Evolutionary conservation across 2,888 invertebrate species (phyloP).

Genomic region (Ennomos fuscantarius): DNA sequence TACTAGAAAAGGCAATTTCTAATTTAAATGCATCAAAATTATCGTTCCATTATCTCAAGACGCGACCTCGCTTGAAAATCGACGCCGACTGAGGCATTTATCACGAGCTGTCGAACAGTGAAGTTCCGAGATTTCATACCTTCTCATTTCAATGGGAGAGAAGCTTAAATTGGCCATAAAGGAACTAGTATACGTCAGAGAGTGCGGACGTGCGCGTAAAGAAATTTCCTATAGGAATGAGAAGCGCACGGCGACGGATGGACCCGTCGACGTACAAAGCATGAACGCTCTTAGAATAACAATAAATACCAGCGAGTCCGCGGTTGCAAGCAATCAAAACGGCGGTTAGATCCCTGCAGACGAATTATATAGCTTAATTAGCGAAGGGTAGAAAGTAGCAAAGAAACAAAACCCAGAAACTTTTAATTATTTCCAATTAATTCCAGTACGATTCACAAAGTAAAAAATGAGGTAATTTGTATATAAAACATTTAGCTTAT

Average conservation of each 20-base stretch:
- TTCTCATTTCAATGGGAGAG: conserved; percentile 50
- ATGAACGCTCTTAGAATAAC: conserved; percentile 64
- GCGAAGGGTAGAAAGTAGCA: conserved; percentile 50
- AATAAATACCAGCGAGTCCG: conserved; percentile 55
- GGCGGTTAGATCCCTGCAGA: conserved; percentile 58
- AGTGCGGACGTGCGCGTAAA: conserved; percentile 56
- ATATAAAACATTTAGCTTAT: conserved; percentile 49
- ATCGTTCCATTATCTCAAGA: conserved; percentile 50
- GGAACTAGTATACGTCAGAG: conserved; percentile 52
- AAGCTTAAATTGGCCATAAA: conserved; percentile 62
- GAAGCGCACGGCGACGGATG: conserved; percentile 70
- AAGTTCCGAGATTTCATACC: conserved; percentile 42
- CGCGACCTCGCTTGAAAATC: conserved; percentile 44
- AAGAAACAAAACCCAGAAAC: conserved; percentile 42
- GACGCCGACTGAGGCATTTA: conserved; percentile 21
- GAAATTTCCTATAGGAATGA: conserved; percentile 58
- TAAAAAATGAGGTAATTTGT: conserved; percentile 56
- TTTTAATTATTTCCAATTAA: conserved; percentile 56
- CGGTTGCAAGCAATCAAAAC: conserved; percentile 66
- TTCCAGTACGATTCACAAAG: conserved; percentile 35
- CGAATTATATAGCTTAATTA: conserved; percentile 74
- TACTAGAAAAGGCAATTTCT: conserved; percentile 35
- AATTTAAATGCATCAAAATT: conserved; percentile 46
- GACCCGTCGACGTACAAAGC: conserved; percentile 62
- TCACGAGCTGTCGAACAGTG: conserved; percentile 25